Conservation (phyloP, 2,888 invertebrate species). For the Ramazzottius varieornatus region DNA sequence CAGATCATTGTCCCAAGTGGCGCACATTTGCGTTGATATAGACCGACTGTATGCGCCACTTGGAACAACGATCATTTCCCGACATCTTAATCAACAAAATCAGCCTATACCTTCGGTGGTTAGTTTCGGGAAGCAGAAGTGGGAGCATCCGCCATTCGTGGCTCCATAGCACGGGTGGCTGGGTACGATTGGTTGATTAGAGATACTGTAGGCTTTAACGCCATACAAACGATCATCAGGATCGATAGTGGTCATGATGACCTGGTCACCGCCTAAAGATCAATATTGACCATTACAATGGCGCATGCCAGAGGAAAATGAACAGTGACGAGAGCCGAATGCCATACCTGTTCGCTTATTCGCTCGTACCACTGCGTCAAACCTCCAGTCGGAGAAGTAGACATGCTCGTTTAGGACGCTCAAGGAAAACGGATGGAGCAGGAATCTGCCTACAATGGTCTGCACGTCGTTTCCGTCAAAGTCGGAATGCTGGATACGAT, state of each 20-base stretch:
- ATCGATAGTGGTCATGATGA: conserved; percentile 3
- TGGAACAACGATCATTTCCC: too few species aligned
- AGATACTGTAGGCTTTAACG: conserved; percentile 36
- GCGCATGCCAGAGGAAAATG: too few species aligned
- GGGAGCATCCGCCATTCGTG: conserved; percentile 68
- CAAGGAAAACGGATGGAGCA: conserved; percentile 67
- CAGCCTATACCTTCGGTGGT: neutral
- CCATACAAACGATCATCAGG: conserved; percentile 50
- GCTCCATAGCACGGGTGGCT: conserved; percentile 50
- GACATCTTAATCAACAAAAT: neutral
- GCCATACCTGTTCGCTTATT: conserved; percentile 49
- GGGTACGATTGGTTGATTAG: conserved; percentile 29
- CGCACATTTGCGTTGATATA: too few species aligned
- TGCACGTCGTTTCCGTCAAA: conserved; percentile 68
- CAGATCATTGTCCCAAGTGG: too few species aligned
- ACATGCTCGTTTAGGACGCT: conserved; percentile 37
- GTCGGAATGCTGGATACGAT: conserved; percentile 77
- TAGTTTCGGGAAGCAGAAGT: conserved; percentile 47
- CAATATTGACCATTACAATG: too few species aligned
- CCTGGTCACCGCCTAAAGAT: neutral
- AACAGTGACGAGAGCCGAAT: neutral
- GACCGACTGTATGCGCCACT: too few species aligned
- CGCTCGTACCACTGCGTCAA: conserved; percentile 70
- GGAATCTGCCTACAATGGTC: conserved; percentile 58
- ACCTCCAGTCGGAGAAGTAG: conserved; percentile 87